Evolutionary conservation across 2,113 vertebrate genomes (phyloP).

Genomic region (Oplegnathus fasciatus): DNA sequence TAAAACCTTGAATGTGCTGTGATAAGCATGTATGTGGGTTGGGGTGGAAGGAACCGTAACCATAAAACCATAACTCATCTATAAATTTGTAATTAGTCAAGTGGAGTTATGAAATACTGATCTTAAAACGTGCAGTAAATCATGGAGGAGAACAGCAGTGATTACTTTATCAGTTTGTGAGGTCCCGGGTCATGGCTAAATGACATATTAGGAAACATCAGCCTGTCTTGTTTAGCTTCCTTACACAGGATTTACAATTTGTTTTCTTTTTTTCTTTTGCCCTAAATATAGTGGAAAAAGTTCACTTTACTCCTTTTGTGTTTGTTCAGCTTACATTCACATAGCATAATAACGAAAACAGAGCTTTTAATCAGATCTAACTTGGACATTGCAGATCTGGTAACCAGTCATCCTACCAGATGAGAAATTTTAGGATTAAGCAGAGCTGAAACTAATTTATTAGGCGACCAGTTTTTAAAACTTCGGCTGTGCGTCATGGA

Average conservation of each 20-base stretch:
- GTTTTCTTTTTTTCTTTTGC: neutral
- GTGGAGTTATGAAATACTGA: neutral
- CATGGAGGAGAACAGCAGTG: neutral
- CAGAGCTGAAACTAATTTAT: neutral
- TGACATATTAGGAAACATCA: neutral
- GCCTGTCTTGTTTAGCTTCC: neutral
- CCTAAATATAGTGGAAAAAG: neutral
- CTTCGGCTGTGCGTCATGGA: neutral
- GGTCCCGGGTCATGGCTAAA: neutral
- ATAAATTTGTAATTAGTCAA: neutral
- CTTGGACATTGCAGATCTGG: neutral
- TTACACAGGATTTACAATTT: neutral
- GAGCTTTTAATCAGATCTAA: neutral
- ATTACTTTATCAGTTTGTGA: neutral
- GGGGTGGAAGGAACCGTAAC: neutral
- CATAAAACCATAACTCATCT: constrained; percentile 15
- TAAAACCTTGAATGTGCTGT: constrained; percentile 1
- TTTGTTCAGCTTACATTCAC: neutral
- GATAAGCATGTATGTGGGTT: constrained; percentile 27
- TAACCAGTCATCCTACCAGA: neutral
- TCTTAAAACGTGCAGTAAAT: neutral
- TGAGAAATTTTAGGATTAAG: neutral
- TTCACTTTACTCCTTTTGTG: neutral
- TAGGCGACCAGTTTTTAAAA: neutral
- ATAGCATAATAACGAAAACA: neutral